A percentile compares a stretch with the other conserved stretches of the same genome.
Evolutionary conservation across 2,797 vertebrate species (phyloP).

Genomic region (Labeo calbasu): DNA sequence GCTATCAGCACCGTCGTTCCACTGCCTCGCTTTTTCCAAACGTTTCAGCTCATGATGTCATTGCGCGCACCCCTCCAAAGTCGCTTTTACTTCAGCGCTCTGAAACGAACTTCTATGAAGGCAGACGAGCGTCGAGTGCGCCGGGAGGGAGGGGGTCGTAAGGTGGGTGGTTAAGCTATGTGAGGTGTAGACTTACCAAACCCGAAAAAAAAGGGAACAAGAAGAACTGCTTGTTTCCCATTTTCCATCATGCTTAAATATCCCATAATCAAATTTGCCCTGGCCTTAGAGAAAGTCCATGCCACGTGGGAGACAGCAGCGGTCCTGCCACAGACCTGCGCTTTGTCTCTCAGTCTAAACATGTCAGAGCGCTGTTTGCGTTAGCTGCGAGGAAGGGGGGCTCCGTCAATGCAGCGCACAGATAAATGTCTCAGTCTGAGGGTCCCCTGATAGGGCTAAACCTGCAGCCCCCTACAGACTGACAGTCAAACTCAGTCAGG

Average conservation of each 20-base stretch:
- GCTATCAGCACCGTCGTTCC: constrained; percentile 78
- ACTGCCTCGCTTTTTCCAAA: constrained; percentile 68
- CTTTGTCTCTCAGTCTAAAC: constrained; percentile 82
- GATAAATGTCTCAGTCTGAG: constrained; percentile 78
- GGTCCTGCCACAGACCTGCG: constrained; percentile 71
- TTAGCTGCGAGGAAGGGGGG: constrained; percentile 72
- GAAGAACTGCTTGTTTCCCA: constrained; percentile 67
- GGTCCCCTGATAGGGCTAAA: constrained; percentile 65
- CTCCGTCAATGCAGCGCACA: constrained; percentile 74
- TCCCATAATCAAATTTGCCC: constrained; percentile 78
- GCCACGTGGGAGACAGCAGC: constrained; percentile 63
- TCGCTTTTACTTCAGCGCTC: constrained; percentile 22
- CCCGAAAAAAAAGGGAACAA: constrained; percentile 31
- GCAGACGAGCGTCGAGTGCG: constrained; percentile 62
- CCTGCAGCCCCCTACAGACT: constrained; percentile 54
- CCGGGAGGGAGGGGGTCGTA: background rate
- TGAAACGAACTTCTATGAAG: constrained; percentile 20
- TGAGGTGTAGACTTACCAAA: constrained; percentile 39
- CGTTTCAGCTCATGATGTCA: constrained; percentile 77
- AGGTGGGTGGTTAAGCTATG: constrained; percentile 43
- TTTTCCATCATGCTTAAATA: constrained; percentile 83
- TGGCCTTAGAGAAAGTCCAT: constrained; percentile 71
- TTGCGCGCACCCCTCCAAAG: constrained; percentile 66
- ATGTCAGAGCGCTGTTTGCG: constrained; percentile 79
- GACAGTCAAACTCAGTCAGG: constrained; percentile 38